Conservation (phyloP, 2,113 vertebrate genomes). For the Oenanthe oenanthe region DNA sequence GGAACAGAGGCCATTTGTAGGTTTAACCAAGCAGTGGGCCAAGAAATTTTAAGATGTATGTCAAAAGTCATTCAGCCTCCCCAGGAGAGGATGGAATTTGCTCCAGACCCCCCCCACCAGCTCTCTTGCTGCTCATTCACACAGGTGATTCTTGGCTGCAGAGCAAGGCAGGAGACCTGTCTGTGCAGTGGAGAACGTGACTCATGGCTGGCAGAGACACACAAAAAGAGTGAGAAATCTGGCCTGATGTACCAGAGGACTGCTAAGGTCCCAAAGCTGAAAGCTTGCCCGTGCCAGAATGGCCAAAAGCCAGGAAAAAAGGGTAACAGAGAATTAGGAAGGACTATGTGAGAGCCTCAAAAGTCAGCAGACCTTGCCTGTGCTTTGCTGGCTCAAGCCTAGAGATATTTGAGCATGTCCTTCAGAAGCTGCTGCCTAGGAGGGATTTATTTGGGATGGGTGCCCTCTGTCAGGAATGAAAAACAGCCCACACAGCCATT, state of each 20-base stretch:
- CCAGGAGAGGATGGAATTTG: neutral
- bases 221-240: neutral
- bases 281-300: neutral
- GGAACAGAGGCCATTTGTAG: neutral
- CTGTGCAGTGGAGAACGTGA: neutral
- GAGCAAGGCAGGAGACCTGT: neutral
- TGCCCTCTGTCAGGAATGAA: neutral
- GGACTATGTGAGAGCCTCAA: neutral
- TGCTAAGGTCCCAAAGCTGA: neutral
- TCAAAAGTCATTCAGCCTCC: neutral
- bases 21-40: neutral
- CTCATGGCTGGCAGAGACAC: neutral
- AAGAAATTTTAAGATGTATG: neutral
- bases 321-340: neutral
- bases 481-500: rapidly evolving
- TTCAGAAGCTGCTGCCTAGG: neutral
- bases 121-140: neutral
- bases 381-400: neutral
- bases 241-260: neutral
- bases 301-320: neutral
- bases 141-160: neutral
- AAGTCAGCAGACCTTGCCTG: neutral
- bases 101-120: neutral
- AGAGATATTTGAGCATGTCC: neutral
- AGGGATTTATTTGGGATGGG: neutral